Evolutionary conservation across 2,888 invertebrate species (phyloP).

Genomic region (Listrodromus nycthemerus): DNA sequence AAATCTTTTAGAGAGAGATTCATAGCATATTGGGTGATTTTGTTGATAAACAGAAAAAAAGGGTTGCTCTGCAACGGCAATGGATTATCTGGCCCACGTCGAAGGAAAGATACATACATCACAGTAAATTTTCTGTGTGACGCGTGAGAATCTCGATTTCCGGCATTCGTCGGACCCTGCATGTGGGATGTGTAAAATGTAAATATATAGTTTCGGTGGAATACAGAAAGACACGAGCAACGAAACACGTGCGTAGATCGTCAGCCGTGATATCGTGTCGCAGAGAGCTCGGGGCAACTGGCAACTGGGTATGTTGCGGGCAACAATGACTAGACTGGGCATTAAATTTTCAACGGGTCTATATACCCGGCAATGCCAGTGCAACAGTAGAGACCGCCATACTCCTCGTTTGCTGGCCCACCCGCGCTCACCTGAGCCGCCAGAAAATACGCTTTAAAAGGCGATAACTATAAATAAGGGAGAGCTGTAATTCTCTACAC

Average conservation of each 20-base stretch:
- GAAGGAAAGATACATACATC: conserved; percentile 23
- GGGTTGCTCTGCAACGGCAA: background rate
- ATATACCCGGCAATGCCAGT: conserved; percentile 10
- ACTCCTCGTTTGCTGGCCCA: conserved; percentile 30
- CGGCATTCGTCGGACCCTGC: conserved; percentile 14
- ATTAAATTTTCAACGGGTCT: conserved; percentile 70
- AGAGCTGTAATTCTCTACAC: conserved; percentile 71
- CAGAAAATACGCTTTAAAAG: conserved; percentile 75
- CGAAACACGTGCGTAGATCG: conserved; percentile 48
- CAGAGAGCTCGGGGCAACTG: conserved; percentile 16
- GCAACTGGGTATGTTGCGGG: conserved; percentile 28
- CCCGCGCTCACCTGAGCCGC: conserved; percentile 67
- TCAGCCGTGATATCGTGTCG: conserved; percentile 47
- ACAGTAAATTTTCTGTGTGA: conserved; percentile 3
- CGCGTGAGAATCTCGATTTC: conserved; percentile 53
- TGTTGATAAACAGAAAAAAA: background rate
- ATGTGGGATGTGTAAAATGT: background rate
- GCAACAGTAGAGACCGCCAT: conserved; percentile 27
- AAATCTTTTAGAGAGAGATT: conserved; percentile 18
- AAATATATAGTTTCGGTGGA: background rate
- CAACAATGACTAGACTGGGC: conserved; percentile 53
- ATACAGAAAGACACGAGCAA: conserved; percentile 5
- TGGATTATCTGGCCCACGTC: conserved; percentile 6
- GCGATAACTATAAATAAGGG: conserved; percentile 76
- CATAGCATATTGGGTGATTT: background rate